Percentiles rank a stretch among this genome's conserved stretches.
These are phyloP conservation scores for Orcinus orca DNA, from an alignment of 2,113 vertebrate genomes.

Conservation along the genomic window DNA sequence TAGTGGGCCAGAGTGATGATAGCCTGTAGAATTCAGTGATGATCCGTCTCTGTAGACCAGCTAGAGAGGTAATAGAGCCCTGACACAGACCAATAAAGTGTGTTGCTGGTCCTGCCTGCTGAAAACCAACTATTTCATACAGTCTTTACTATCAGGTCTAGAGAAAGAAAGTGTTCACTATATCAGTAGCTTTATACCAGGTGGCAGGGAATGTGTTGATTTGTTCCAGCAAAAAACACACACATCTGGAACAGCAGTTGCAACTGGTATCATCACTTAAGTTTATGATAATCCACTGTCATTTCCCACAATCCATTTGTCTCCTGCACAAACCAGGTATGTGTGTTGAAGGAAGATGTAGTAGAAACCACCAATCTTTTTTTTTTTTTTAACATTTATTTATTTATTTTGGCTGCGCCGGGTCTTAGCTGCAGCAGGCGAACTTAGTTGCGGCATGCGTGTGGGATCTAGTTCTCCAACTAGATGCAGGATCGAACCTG, in stretches of 20 bases:
- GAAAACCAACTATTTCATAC: not conserved
- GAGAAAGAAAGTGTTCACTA: not conserved
- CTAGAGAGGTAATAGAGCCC: too few relatives aligned
- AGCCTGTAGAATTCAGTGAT: not conserved
- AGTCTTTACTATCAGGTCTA: not conserved
- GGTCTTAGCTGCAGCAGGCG: too few relatives aligned
- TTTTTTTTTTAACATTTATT: too few relatives aligned
- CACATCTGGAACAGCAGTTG: not conserved
- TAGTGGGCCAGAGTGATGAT: not conserved
- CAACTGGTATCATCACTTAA: not conserved
- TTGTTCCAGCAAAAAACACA: not conserved
- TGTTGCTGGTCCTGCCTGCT: not conserved
- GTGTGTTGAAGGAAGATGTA: not conserved
- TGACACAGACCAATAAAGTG: not conserved
- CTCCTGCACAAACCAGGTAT: not conserved
- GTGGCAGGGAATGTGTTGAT: not conserved
- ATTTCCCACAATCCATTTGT: not conserved
- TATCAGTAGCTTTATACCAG: not conserved
- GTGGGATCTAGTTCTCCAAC: too few relatives aligned
- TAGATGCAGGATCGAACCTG: too few relatives aligned
- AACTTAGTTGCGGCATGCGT: too few relatives aligned
- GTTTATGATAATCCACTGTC: not conserved
- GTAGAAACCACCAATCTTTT: not conserved
- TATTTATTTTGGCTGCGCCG: too few relatives aligned
- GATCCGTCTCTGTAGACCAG: not conserved